Conservation (phyloP, 2,113 vertebrate genomes). For the Motacilla tschutschensis region DNA sequence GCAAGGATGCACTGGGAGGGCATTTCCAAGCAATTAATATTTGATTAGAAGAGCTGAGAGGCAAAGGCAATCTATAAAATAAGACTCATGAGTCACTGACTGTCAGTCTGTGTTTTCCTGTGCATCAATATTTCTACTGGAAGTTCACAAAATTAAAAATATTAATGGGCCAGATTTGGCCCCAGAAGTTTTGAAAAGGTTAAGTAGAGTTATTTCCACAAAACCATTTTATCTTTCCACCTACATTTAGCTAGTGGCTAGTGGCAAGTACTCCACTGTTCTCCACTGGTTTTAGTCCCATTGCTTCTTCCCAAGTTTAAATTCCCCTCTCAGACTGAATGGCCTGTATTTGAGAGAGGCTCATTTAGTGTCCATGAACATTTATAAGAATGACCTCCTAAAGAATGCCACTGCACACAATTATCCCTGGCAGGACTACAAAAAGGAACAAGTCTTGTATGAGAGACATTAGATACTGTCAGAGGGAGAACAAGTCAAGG, state of each 20-base stretch:
- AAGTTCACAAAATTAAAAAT: conserved; percentile 22
- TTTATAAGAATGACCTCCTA: not conserved
- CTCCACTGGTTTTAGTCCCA: not conserved
- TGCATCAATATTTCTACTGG: conserved; percentile 2
- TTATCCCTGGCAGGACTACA: not conserved
- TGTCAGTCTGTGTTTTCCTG: not conserved
- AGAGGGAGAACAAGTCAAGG: not conserved
- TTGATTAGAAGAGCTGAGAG: not conserved
- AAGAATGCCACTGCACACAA: not conserved
- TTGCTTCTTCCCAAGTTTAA: not conserved
- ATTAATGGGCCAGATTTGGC: not conserved
- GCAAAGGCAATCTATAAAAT: conserved; percentile 8
- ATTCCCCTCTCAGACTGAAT: not conserved
- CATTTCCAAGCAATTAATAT: conserved; percentile 28
- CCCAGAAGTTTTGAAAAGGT: not conserved
- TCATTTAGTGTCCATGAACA: not conserved
- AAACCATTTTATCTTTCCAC: not conserved
- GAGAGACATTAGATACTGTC: not conserved
- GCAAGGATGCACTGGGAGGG: not conserved
- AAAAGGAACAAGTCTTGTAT: not conserved
- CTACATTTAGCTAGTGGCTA: not conserved
- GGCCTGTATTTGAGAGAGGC: not conserved
- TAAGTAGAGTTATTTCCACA: not conserved
- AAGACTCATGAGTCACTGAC: conserved; percentile 1
- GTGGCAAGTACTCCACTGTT: not conserved